These are phyloP conservation scores for Drosophila niveifrons DNA, from an alignment of 2,888 invertebrate genomes.

Conservation along the genomic window DNA sequence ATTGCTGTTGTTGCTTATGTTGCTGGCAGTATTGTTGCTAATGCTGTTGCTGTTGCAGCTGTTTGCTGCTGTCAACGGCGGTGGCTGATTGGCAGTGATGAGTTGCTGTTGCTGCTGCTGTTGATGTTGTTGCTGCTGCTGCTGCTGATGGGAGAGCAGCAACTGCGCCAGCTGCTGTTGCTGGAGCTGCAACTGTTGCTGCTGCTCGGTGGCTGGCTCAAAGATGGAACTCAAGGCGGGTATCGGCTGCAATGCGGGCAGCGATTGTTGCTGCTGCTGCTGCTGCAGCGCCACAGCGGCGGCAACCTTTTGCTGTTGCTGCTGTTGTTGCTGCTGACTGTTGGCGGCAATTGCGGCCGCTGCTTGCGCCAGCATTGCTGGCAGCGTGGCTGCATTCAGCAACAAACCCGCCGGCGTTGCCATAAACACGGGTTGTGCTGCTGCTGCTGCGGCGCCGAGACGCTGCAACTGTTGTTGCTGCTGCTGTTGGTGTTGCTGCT, in stretches of 20 bases:
- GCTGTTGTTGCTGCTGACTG: slow-evolving; percentile 75
- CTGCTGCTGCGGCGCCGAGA: slow-evolving; percentile 75
- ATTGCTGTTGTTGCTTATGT: slow-evolving; percentile 56
- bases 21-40: slow-evolving; percentile 59
- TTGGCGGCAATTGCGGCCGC: slow-evolving; percentile 80
- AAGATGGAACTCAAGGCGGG: slow-evolving; percentile 84
- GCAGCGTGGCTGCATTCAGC: slow-evolving; percentile 84
- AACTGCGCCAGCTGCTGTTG: slow-evolving; percentile 76
- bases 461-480: slow-evolving; percentile 81
- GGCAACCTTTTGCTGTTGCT: slow-evolving; percentile 60
- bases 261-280: slow-evolving; percentile 53
- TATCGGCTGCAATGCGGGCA: slow-evolving; percentile 84
- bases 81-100: slow-evolving; percentile 80
- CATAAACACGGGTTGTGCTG: slow-evolving; percentile 85
- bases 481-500: slow-evolving; percentile 75
- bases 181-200: slow-evolving; percentile 78
- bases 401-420: slow-evolving; percentile 84
- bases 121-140: slow-evolving; percentile 58
- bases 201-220: slow-evolving; percentile 69
- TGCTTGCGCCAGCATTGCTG: slow-evolving; percentile 84
- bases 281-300: slow-evolving; percentile 62
- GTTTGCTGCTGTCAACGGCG: slow-evolving; percentile 77
- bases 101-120: slow-evolving; percentile 66
- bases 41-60: slow-evolving; percentile 48
- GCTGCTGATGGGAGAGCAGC: slow-evolving; percentile 64